Evolutionary conservation across 2,113 vertebrate species (phyloP).

Genomic region (Cyanistes caeruleus): DNA sequence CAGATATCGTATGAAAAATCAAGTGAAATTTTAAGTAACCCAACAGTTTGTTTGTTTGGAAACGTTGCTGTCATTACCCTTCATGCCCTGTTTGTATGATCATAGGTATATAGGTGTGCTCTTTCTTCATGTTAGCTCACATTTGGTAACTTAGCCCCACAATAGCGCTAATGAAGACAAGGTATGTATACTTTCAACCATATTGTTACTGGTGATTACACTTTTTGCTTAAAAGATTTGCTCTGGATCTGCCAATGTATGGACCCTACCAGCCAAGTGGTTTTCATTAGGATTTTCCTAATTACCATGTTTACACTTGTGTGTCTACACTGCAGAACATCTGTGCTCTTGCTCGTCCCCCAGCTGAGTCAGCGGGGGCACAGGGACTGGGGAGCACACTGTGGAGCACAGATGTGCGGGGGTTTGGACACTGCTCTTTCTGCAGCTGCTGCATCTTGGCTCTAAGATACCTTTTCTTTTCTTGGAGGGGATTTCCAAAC

Average conservation of each 20-base stretch:
- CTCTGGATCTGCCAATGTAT: background rate
- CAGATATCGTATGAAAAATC: background rate
- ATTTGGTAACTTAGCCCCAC: background rate
- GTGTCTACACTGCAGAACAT: background rate
- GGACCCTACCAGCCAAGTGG: background rate
- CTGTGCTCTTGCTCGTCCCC: background rate
- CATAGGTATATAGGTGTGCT: background rate
- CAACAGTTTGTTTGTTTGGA: background rate
- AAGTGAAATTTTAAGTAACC: background rate
- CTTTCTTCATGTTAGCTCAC: background rate
- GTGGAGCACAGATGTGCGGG: fast-evolving
- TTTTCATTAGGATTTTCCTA: background rate
- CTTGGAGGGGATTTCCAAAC: background rate
- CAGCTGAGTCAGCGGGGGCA: background rate
- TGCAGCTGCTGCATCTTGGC: background rate
- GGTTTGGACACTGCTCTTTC: background rate
- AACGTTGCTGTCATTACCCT: background rate
- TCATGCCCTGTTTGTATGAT: background rate
- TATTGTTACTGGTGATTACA: background rate
- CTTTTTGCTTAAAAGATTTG: background rate
- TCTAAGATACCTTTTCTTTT: background rate
- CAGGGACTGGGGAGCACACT: background rate
- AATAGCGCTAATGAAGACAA: background rate
- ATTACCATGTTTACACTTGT: background rate
- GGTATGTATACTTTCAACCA: background rate